Percentiles rank a stretch among this genome's conserved stretches.
Conservation (phyloP, 2,113 vertebrate species). For the Melanotaenia duboulayi region DNA sequence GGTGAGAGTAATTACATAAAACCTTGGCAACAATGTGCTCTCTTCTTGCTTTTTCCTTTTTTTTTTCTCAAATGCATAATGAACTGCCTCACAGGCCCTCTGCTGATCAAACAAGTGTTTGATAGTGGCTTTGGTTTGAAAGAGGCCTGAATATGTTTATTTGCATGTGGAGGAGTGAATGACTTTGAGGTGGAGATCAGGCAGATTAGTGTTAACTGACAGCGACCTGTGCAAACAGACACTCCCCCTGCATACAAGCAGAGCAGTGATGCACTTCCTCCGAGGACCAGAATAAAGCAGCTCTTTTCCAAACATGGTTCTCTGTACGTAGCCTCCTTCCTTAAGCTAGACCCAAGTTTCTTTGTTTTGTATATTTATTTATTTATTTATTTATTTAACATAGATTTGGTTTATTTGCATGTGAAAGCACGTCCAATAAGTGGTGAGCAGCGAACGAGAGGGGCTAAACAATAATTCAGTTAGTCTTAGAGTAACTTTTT, state of each 20-base stretch:
- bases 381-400: slow-evolving; percentile 3
- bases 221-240: slow-evolving; percentile 77
- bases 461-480: not conserved
- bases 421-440: slow-evolving; percentile 24
- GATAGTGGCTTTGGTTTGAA: slow-evolving; percentile 75
- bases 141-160: slow-evolving; percentile 76
- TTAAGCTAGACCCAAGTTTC: slow-evolving; percentile 2
- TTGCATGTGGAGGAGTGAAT: slow-evolving; percentile 75
- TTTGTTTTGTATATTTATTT: not conserved
- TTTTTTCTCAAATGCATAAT: slow-evolving; percentile 69
- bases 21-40: slow-evolving; percentile 70
- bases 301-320: slow-evolving; percentile 40
- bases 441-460: slow-evolving; percentile 23
- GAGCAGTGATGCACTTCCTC: slow-evolving; percentile 60
- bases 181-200: slow-evolving; percentile 81
- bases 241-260: slow-evolving; percentile 65
- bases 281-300: slow-evolving; percentile 39
- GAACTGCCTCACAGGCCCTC: slow-evolving; percentile 63
- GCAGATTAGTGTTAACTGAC: slow-evolving; percentile 78
- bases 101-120: slow-evolving; percentile 80
- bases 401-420: slow-evolving; percentile 21
- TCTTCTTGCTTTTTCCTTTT: slow-evolving; percentile 45
- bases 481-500: too few species aligned
- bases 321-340: slow-evolving; percentile 35
- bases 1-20: slow-evolving; percentile 81